Conservation (phyloP, 2,797 vertebrate genomes). For the Trichosurus vulpecula region DNA sequence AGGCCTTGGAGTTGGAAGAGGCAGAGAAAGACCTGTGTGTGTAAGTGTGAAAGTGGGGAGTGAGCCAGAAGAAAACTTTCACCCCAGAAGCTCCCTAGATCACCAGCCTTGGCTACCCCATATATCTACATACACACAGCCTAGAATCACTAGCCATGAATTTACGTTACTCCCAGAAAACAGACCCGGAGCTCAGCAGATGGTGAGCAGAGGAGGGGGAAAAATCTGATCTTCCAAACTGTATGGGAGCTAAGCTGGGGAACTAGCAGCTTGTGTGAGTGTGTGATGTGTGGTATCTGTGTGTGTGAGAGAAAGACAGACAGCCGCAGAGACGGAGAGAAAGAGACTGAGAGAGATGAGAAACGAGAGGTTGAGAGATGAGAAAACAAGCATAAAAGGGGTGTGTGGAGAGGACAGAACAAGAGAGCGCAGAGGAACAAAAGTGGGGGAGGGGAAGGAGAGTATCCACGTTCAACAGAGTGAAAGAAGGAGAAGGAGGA, state of each 20-base stretch:
- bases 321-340: neutral
- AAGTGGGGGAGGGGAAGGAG: neutral
- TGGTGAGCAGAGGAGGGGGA: neutral
- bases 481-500: neutral
- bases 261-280: neutral
- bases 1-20: neutral
- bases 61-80: neutral
- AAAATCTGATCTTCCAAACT: neutral
- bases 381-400: neutral
- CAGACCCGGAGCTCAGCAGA: neutral
- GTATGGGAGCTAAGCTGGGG: neutral
- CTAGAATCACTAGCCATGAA: neutral
- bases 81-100: neutral
- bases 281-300: neutral
- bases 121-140: neutral
- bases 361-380: neutral
- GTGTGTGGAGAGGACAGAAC: neutral
- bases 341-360: neutral
- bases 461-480: neutral
- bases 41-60: neutral
- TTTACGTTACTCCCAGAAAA: neutral
- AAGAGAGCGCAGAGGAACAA: neutral
- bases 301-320: slow-evolving; percentile 23
- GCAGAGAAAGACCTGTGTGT: neutral
- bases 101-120: neutral